Evolutionary conservation across 2,113 vertebrate genomes (phyloP), one percentile per base, ranked within the genome.

Genomic region (Sisor rabdophorus): DNA sequence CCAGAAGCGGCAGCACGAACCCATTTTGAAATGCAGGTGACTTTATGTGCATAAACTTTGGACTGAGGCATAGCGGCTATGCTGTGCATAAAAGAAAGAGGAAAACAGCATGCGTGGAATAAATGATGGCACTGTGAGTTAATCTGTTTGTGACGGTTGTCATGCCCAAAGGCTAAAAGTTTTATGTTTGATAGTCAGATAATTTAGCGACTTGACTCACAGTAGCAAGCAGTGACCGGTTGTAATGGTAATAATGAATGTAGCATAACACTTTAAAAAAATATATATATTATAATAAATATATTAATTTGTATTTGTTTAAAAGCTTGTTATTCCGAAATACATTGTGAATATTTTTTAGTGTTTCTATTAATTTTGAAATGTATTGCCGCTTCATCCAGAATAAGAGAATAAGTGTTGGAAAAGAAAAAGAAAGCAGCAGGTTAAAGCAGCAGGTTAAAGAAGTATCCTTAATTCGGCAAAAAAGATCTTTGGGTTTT

Each of bases 351-450:
- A 44, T 44, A 44, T 44, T 44, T 44, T 7, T 9, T 1, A 9
- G 6, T 9, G 5, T 10, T 44, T 44, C 40, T 44, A 44, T 8
- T 1, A 44, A 44, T 44, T 44, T 44, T 44, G 40, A 44, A 44
- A 1, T 67, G n/a, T 22, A 20, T 22, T 67, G 44, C 64, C 17
- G 22, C 64, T 48, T 40, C 64, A 67, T 26, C 40, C 40, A 30
- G 16, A 30, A 6, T 52, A 30, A 19, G 17, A 52, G 11, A 68
- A 44, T n/a, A n/a, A 30, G 65, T 20, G 47, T 30, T 15, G 52
- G 47, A 30, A 28, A 15, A 11, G 65, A 52, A 69, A 69, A 69
- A 69, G 65, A 52, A 69, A 69, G 65, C 47, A 69, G 24, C 47
- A 19, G 20, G 13, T 58, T 56, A 56, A 30, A 72, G 70, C 56